Conservation (phyloP, 2,797 vertebrate species). For the Scleropages formosus region DNA sequence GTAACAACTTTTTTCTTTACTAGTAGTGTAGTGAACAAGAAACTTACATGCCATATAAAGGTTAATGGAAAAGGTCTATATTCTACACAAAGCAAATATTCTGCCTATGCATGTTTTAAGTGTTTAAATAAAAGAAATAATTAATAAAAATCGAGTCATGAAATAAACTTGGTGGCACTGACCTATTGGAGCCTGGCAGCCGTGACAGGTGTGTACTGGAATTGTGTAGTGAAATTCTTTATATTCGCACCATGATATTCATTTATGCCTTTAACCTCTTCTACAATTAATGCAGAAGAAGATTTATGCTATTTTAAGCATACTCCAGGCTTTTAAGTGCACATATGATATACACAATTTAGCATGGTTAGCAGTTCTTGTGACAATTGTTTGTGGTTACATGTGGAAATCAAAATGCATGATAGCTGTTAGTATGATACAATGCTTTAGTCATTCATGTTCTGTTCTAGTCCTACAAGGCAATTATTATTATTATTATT, state of each 20-base stretch:
- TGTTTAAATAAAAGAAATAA: slow-evolving; percentile 69
- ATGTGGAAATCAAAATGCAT: slow-evolving; percentile 98
- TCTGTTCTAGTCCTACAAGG: slow-evolving; percentile 95
- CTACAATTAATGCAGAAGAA: slow-evolving; percentile 92
- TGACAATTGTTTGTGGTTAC: slow-evolving; percentile 94
- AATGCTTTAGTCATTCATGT: slow-evolving; percentile 77
- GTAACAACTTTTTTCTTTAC: slow-evolving; percentile 90
- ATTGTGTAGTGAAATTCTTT: slow-evolving; percentile 94
- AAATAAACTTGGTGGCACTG: slow-evolving; percentile 77
- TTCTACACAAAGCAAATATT: slow-evolving; percentile 85
- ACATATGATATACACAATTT: slow-evolving; percentile 82
- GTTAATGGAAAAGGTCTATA: slow-evolving; percentile 92
- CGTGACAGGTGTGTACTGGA: slow-evolving; percentile 99
- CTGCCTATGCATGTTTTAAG: slow-evolving; percentile 99
- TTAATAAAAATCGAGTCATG: slow-evolving; percentile 46
- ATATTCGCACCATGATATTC: slow-evolving; percentile 88
- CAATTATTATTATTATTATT: slow-evolving; percentile 78
- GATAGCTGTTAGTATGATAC: slow-evolving; percentile 95
- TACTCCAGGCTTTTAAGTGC: slow-evolving; percentile 85
- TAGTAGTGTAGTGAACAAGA: slow-evolving; percentile 90
- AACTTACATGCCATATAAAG: slow-evolving; percentile 79
- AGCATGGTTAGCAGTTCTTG: slow-evolving; percentile 98
- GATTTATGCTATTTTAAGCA: slow-evolving; percentile 84
- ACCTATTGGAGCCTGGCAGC: slow-evolving; percentile 94
- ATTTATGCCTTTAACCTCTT: slow-evolving; percentile 98